Evolutionary conservation across 2,113 vertebrate genomes (phyloP).

Genomic region (Plotosus lineatus): DNA sequence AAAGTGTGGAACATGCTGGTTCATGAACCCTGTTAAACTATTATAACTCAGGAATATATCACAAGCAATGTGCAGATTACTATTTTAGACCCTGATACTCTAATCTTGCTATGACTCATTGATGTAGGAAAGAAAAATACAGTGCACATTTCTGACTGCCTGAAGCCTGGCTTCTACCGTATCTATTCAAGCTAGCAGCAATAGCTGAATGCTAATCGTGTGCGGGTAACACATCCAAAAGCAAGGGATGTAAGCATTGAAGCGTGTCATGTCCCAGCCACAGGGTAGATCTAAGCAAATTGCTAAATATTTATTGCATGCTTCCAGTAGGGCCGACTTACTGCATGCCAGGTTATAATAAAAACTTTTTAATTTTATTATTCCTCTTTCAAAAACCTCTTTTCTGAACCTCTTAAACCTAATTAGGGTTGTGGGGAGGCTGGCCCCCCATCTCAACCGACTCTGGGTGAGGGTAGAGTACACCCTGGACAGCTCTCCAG

Average conservation of each 20-base stretch:
- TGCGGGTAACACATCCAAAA: background rate
- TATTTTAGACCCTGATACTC: background rate
- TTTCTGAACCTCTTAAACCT: no score
- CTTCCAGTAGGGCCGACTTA: background rate
- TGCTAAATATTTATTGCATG: background rate
- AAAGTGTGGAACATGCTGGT: background rate
- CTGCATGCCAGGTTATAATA: no score
- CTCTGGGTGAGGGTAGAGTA: no score
- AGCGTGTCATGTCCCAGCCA: constrained; percentile 7
- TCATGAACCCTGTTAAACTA: background rate
- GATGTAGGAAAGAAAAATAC: background rate
- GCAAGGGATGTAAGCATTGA: background rate
- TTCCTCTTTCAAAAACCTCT: no score
- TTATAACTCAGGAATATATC: background rate
- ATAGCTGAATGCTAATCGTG: constrained; percentile 16
- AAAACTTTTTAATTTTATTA: no score
- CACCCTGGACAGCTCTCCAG: no score
- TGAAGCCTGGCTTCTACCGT: background rate
- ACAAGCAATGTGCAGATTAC: background rate
- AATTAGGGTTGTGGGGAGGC: no score
- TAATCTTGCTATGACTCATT: background rate
- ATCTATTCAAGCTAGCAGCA: constrained; percentile 6
- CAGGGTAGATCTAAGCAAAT: background rate
- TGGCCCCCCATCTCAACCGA: no score
- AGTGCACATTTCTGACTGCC: constrained; percentile 1